Conservation (phyloP, 2,797 vertebrate genomes). For the Poeciliopsis paucimaculata region DNA sequence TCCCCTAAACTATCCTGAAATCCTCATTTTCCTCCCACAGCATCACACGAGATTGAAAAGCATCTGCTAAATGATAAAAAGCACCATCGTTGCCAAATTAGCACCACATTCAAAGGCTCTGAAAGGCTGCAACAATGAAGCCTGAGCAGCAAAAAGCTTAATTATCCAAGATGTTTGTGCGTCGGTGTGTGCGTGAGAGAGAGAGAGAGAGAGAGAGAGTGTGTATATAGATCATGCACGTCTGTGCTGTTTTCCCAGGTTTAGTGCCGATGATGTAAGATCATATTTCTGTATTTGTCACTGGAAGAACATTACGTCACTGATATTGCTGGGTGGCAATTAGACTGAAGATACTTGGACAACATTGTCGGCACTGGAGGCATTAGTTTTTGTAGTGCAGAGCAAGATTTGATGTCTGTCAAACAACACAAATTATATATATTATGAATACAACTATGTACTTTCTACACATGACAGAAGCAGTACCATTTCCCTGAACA, state of each 20-base stretch:
- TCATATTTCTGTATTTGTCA: constrained; percentile 64
- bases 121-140: constrained; percentile 80
- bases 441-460: no score
- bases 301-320: constrained; percentile 77
- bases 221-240: constrained; percentile 37
- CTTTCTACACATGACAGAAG: no score
- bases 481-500: no score
- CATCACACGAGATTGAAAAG: constrained; percentile 70
- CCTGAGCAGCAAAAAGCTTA: constrained; percentile 77
- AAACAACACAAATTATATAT: background rate
- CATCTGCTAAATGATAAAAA: constrained; percentile 79
- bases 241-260: constrained; percentile 52
- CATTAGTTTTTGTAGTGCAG: constrained; percentile 6
- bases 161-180: constrained; percentile 67
- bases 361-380: constrained; percentile 24
- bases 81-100: constrained; percentile 75
- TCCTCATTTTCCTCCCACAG: constrained; percentile 57
- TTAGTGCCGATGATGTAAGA: constrained; percentile 76
- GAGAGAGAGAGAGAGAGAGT: constrained; percentile 1
- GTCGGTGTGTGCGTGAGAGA: constrained; percentile 26
- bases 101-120: constrained; percentile 78
- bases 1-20: constrained; percentile 72
- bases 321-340: constrained; percentile 49
- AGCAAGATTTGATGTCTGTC: background rate
- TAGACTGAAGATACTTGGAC: constrained; percentile 51